Base-by-base conservation (phyloP, 1,140 invertebrate species). In the Oncopeltus fasciatus region DNA sequence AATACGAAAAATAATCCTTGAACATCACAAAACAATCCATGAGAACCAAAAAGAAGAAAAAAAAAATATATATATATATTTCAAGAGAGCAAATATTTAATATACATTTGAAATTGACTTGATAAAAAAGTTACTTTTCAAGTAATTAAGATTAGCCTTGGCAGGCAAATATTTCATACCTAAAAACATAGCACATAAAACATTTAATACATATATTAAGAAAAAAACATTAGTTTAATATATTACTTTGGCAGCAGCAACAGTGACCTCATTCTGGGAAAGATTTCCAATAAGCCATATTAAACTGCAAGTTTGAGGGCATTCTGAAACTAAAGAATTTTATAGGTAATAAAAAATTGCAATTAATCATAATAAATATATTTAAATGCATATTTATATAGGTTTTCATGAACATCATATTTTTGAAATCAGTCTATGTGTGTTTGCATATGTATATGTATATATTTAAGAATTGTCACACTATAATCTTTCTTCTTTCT, bases 221-320 rank as follows among this genome's bases (percentile, higher is more conserved):
- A 14, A 8, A 8, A 38, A 38, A 14, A 5, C 12, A 28, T 28
- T 8, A 57, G 21, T 8, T 5, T 57, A 8, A 49, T 9, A 11
- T 49, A 28, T 59, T 57, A 65, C 60, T 38, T 64, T 60, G 29
- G 62, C 62, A 16, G 63, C 65, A 44, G 63, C 38, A 28, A 63
- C 11, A 12, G 63, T 33, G 20, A 20, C 18, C 28, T 66, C 61
- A 64, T 66, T 62, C 20, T 21, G 26, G 12, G 60, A 28, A 8
- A 63, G 14, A 16, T 43, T 24, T 8, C 65, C 65, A 18, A 62
- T 38, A 33, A 66, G 47, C 29, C 65, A 66, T 44, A 66, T 61
- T 43, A 46, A 64, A 12, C 20, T 43, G 33, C 46, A 33, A 18
- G 16, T 26, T 5, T 8, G 5, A 21, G 46, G 57, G 20, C 5